Evolutionary conservation across 2,797 vertebrate species (phyloP), one percentile per base, ranked within the genome.

Genomic region (Scomberomorus guttatus): DNA sequence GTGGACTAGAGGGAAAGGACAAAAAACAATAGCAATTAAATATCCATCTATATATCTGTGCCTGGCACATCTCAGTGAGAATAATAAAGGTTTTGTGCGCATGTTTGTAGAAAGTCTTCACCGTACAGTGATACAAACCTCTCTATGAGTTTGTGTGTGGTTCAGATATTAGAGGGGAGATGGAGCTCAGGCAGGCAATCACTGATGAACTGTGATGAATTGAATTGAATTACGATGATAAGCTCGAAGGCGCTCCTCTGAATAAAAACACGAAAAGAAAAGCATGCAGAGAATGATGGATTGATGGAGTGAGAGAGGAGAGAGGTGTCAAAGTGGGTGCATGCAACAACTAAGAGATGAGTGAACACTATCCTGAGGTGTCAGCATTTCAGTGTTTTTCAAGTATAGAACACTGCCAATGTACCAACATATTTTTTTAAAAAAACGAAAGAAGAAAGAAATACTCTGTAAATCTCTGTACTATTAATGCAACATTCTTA

Each of bases 11-110:
- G 79, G 44, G 56, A 77, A 66, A 67, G 65, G 61, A 81, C 55
- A 76, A 55, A 82, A 81, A 79, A 78, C 66, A 76, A 81, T 44
- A 73, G 66, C 81, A 83, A 85, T 85, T 88, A 82, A 82, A 85
- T 80, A 69, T 80, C 77, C 73, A 75, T 75, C 75, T 58, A 77
- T 77, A 79, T 75, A 80, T 78, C 54, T 80, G 73, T 83, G 81
- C 55, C 75, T 74, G 69, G 69, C 44, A 64, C 25, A 54, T 64
- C 70, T 65, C 60, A 11, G 54, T 17, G 42, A 75, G 62, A 72
- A 79, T 75, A 81, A 79, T 79, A 57, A 58, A 57, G n/a, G 37
- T 54, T 65, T 4, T 64, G 37, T 60, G 34, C 61, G 70, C 42
- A 60, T 63, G 58, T 77, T 17, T 48, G 57, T 13, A 17, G 29